Evolutionary conservation across 2,888 invertebrate species (phyloP).

Genomic region (Campopleginae sp.): DNA sequence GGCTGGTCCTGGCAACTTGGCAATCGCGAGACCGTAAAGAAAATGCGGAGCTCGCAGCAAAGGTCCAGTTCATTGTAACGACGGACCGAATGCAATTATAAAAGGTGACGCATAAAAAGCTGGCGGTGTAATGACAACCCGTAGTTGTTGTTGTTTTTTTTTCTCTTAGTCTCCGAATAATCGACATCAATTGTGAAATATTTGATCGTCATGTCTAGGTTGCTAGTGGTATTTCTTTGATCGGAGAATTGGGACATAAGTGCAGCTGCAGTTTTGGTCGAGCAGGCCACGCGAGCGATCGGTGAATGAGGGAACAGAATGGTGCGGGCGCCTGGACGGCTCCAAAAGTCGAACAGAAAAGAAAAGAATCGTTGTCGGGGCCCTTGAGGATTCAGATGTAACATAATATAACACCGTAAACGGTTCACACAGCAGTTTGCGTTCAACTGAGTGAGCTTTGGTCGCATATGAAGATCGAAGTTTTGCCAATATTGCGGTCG

Average conservation of each 20-base stretch:
- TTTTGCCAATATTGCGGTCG: background rate
- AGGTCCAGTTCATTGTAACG: constrained; percentile 37
- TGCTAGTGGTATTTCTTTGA: constrained; percentile 31
- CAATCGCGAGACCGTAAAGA: constrained; percentile 18
- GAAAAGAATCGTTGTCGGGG: constrained; percentile 33
- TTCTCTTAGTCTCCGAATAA: background rate
- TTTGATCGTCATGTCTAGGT: constrained; percentile 41
- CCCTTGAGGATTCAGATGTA: background rate
- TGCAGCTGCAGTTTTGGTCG: constrained; percentile 62
- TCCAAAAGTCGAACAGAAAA: constrained; percentile 9
- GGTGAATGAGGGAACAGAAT: constrained; percentile 39
- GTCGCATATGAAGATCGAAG: background rate
- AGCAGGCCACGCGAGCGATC: constrained; percentile 34
- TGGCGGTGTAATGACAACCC: constrained; percentile 13
- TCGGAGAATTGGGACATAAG: constrained; percentile 32
- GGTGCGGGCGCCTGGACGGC: constrained; percentile 38
- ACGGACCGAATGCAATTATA: constrained; percentile 23
- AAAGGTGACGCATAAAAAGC: background rate
- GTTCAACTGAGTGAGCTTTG: background rate
- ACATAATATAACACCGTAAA: background rate
- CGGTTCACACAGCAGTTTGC: background rate
- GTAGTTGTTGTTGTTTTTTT: constrained; percentile 1
- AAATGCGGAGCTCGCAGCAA: constrained; percentile 19
- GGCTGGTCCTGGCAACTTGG: background rate
- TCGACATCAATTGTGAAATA: constrained; percentile 4